A percentile compares a stretch with the other conserved stretches of the same genome.
phyloP scores from a whole-genome alignment of 2,888 invertebrate species.

The Morinoia aosen region DNA sequence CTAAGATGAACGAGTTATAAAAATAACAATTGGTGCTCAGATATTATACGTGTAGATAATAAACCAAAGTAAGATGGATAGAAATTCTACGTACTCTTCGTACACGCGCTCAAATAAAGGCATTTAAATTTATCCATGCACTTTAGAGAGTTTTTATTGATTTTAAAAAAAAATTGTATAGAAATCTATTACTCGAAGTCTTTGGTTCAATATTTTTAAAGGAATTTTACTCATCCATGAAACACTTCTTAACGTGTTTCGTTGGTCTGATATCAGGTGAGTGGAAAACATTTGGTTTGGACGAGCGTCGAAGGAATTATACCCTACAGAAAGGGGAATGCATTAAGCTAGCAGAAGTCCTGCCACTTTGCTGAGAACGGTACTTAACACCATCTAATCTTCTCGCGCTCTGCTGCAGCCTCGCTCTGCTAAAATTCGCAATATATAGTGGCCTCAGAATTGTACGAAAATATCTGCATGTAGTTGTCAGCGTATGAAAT shows the following conservation, averaged over 20 bases:
- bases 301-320: neutral
- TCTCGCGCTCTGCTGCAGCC: neutral
- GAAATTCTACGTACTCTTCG: too few species aligned
- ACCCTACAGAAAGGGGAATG: neutral
- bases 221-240: too few species aligned
- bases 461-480: neutral
- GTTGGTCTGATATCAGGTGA: neutral
- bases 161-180: too few species aligned
- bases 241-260: neutral
- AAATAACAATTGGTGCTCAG: too few species aligned
- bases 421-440: neutral
- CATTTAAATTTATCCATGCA: too few species aligned
- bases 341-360: neutral
- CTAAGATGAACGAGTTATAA: too few species aligned
- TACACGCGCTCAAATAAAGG: too few species aligned
- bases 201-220: too few species aligned
- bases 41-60: too few species aligned
- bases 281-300: neutral
- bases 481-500: neutral
- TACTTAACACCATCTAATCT: neutral
- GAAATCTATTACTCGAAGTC: too few species aligned
- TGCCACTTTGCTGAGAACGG: neutral
- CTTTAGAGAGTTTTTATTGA: too few species aligned
- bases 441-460: neutral
- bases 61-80: too few species aligned